These are phyloP conservation scores for Sympetrum striolatum DNA, from an alignment of 2,888 invertebrate species.

Conservation along the genomic window DNA sequence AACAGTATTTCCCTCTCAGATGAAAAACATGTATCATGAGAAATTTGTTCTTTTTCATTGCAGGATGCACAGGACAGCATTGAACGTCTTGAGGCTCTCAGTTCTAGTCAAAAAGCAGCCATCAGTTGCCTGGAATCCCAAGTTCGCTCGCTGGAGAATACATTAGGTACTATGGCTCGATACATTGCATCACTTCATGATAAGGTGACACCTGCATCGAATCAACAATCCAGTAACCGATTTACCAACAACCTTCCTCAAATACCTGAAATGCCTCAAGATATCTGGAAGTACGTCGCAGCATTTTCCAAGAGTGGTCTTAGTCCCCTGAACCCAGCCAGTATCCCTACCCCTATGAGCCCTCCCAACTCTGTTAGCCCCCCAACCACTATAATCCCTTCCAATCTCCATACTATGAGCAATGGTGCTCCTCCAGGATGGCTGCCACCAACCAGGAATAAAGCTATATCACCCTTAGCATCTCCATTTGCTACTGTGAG, in stretches of 20 bases:
- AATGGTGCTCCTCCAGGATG: conserved; percentile 5
- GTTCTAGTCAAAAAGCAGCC: conserved; percentile 68
- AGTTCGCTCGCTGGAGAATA: conserved; percentile 76
- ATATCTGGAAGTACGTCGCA: conserved; percentile 25
- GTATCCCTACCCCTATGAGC: no score
- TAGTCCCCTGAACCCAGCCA: neutral
- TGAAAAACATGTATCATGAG: no score
- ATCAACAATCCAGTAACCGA: neutral
- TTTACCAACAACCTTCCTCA: neutral
- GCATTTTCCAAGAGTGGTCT: conserved; percentile 28
- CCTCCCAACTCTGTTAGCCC: neutral
- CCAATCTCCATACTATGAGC: neutral
- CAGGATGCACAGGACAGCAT: conserved; percentile 60
- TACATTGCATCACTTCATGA: conserved; percentile 75
- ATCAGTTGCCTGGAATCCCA: conserved; percentile 72
- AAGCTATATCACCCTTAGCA: neutral
- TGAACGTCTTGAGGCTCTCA: conserved; percentile 71
- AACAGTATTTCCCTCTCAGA: no score
- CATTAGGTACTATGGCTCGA: conserved; percentile 73
- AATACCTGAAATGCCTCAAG: conserved; percentile 17
- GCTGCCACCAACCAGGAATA: neutral
- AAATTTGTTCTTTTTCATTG: neutral
- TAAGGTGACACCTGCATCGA: conserved; percentile 52
- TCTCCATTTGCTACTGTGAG: neutral
- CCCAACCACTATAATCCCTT: neutral